Percentiles rank a stretch among this genome's conserved stretches.
phyloP scores from a whole-genome alignment of 2,113 vertebrate species.

The Cariama cristata region DNA sequence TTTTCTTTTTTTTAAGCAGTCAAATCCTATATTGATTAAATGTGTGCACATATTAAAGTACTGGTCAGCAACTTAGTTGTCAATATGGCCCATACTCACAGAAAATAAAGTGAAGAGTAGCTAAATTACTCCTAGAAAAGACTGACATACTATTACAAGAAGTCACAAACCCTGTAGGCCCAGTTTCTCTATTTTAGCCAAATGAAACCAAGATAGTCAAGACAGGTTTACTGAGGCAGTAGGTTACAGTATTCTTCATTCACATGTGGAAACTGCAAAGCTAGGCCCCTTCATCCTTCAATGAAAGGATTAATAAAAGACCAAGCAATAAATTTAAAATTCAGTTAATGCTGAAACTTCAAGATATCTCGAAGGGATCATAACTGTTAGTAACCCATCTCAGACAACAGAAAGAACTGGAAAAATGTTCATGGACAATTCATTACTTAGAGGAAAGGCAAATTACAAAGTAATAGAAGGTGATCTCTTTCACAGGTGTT shows the following conservation, averaged over 20 bases:
- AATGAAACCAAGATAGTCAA: not conserved
- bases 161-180: not conserved
- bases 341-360: not conserved
- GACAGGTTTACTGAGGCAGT: not conserved
- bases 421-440: not conserved
- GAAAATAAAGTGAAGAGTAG: not conserved
- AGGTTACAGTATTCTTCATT: not conserved
- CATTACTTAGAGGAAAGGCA: not conserved
- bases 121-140: not conserved
- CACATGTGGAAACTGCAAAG: not conserved
- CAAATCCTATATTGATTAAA: not conserved
- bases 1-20: not conserved
- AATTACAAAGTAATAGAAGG: not conserved
- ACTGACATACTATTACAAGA: not conserved
- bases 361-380: not conserved
- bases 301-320: not conserved
- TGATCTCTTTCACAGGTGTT: not conserved
- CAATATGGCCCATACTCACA: not conserved
- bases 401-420: not conserved
- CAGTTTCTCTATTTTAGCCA: not conserved
- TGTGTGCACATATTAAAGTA: not conserved
- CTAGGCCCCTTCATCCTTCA: not conserved
- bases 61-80: not conserved
- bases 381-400: not conserved
- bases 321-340: not conserved